Percentiles rank a stretch among this genome's conserved stretches.
Evolutionary conservation across 2,113 vertebrate species (phyloP).

Genomic region (Dromaius novaehollandiae): DNA sequence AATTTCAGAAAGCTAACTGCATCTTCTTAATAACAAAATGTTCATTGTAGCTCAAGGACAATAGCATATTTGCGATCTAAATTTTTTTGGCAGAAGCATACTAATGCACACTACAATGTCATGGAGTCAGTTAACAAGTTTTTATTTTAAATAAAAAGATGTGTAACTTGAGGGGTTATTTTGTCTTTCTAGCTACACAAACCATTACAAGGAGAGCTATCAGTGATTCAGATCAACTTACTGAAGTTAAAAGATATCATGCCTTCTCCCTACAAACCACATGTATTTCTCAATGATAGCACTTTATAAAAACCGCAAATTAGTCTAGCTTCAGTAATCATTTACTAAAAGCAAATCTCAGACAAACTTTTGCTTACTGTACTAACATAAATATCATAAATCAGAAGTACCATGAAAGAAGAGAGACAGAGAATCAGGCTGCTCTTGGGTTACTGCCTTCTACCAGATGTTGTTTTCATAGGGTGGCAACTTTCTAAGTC

Average conservation of each 20-base stretch:
- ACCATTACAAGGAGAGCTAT: neutral
- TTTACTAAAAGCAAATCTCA: neutral
- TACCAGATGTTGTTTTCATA: neutral
- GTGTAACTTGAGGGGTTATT: neutral
- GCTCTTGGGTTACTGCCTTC: neutral
- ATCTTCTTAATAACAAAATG: neutral
- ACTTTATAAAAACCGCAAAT: neutral
- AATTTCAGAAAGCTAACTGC: neutral
- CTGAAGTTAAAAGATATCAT: neutral
- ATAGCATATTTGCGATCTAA: neutral
- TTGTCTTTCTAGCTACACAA: neutral
- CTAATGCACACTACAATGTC: neutral
- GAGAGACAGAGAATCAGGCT: neutral
- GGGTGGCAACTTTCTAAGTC: neutral
- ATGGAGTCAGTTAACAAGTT: neutral
- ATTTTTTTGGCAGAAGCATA: neutral
- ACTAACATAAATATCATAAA: neutral
- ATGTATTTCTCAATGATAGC: neutral
- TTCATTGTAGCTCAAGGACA: neutral
- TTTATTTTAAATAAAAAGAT: neutral
- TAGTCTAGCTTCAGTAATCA: neutral
- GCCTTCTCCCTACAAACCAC: neutral
- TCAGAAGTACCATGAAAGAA: neutral
- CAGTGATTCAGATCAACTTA: neutral
- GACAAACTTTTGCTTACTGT: neutral